These are phyloP conservation scores for Caranx ignobilis DNA, from an alignment of 2,113 vertebrate genomes.

Conservation along the genomic window DNA sequence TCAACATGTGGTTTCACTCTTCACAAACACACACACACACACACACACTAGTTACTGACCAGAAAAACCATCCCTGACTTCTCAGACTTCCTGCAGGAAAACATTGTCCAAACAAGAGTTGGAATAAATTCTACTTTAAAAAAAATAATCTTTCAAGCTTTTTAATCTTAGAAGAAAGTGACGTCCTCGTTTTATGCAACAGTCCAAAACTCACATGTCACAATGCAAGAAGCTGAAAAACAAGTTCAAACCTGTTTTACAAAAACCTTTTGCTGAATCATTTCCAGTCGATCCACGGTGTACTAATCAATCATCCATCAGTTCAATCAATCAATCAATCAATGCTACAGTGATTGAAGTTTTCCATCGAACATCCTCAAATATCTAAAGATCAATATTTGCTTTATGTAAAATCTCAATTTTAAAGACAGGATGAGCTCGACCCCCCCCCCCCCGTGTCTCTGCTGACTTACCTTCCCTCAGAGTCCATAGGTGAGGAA, in stretches of 20 bases:
- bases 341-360: too few species aligned
- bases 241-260: neutral
- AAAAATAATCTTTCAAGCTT: too few species aligned
- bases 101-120: neutral
- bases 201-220: too few species aligned
- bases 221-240: neutral
- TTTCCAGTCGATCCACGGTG: neutral
- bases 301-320: neutral
- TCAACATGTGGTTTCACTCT: conserved; percentile 78
- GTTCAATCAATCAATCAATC: too few species aligned
- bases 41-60: neutral
- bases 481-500: conserved; percentile 31
- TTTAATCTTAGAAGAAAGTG: too few species aligned
- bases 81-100: neutral
- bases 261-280: too few species aligned
- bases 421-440: neutral
- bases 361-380: too few species aligned
- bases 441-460: neutral
- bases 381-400: too few species aligned
- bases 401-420: too few species aligned
- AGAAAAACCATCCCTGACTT: neutral
- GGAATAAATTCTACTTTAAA: too few species aligned
- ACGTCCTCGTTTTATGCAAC: too few species aligned
- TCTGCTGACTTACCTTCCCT: conserved; percentile 63
- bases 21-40: conserved; percentile 19